Percentiles rank a stretch among this genome's conserved stretches.
Evolutionary conservation across 64 coral and sea anemone genomes (phyloP).

Genomic region (Astreopora myriophthalma): DNA sequence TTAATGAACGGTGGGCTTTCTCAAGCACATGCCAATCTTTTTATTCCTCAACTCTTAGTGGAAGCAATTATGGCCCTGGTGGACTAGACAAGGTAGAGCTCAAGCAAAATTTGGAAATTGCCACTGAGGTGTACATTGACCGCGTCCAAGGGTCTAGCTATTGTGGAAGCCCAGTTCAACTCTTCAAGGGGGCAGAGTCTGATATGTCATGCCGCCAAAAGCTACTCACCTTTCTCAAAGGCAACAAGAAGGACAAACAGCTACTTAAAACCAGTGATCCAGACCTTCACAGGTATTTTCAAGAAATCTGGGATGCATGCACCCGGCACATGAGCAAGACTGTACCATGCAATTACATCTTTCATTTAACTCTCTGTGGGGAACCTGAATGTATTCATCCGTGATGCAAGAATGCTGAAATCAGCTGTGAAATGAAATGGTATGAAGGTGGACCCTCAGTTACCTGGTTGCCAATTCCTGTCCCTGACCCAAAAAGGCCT

Average conservation of each 20-base stretch:
- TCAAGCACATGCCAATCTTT: background rate
- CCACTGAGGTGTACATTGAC: background rate
- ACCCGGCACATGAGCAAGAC: background rate
- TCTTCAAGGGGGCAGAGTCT: background rate
- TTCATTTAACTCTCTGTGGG: background rate
- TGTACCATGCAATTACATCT: background rate
- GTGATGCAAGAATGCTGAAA: conserved; percentile 39
- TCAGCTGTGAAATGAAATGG: conserved; percentile 19
- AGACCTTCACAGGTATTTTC: background rate
- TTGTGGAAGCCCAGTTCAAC: background rate
- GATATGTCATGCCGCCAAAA: background rate
- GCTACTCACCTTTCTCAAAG: background rate
- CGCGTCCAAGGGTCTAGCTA: background rate
- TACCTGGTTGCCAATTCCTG: conserved; percentile 30
- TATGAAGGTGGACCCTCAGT: conserved; percentile 22
- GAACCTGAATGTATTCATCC: conserved; percentile 4
- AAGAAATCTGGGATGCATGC: background rate
- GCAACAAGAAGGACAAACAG: background rate
- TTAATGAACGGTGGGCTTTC: background rate
- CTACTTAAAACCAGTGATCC: background rate
- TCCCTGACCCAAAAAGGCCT: conserved; percentile 6
- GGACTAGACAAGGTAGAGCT: background rate
- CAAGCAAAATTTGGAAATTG: background rate
- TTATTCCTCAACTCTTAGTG: background rate
- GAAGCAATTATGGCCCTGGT: background rate